These are phyloP conservation scores for Alviniconcha marisindica DNA, from an alignment of 1,140 invertebrate species.

Conservation along the genomic window DNA sequence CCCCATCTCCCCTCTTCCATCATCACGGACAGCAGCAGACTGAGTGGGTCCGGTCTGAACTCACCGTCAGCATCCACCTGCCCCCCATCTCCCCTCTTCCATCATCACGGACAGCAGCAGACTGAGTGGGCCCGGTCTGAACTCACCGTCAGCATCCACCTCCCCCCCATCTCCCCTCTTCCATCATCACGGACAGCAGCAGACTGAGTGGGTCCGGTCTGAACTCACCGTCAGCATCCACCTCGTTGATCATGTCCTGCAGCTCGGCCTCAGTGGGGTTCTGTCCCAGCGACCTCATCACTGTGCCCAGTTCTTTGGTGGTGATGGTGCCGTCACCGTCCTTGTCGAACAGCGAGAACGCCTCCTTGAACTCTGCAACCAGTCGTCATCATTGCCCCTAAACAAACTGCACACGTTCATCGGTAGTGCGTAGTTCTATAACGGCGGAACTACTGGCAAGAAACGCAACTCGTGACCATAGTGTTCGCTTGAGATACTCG, in stretches of 20 bases:
- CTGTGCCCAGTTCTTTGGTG: conserved; percentile 60
- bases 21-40: too few species aligned
- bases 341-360: conserved; percentile 64
- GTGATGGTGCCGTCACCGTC: conserved; percentile 64
- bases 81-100: too few species aligned
- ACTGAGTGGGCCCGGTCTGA: too few species aligned
- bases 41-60: too few species aligned
- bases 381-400: conserved; percentile 17
- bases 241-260: conserved; percentile 93
- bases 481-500: neutral
- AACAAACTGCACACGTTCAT: neutral
- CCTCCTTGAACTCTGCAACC: conserved; percentile 59
- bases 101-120: too few species aligned
- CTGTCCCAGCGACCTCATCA: conserved; percentile 65
- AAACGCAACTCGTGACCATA: neutral
- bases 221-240: conserved; percentile 80
- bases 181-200: too few species aligned
- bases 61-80: too few species aligned
- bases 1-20: too few species aligned
- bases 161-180: too few species aligned
- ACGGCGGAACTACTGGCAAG: neutral
- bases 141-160: too few species aligned
- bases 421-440: neutral
- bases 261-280: conserved; percentile 78
- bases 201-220: too few species aligned